Percentiles rank a stretch among this genome's conserved stretches.
These are phyloP conservation scores for Drosophila takahashii DNA, from an alignment of 1,140 invertebrate species.

Conservation along the genomic window DNA sequence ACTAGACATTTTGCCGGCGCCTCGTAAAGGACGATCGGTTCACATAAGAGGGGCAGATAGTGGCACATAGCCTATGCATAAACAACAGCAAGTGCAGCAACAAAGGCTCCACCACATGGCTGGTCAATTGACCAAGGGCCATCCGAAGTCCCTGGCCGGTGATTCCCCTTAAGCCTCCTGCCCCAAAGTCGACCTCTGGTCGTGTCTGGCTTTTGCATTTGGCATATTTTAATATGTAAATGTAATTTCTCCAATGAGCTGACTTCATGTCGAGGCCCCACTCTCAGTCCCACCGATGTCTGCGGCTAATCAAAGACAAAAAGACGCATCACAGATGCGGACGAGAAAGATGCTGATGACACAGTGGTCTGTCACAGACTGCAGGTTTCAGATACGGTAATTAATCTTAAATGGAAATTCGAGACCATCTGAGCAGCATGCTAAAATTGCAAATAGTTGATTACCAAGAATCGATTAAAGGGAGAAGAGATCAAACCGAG, in stretches of 20 bases:
- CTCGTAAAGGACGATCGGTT: slow-evolving; percentile 41
- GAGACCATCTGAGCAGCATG: not conserved
- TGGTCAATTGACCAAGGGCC: slow-evolving; percentile 68
- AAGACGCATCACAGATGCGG: slow-evolving; percentile 44
- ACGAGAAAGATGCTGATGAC: slow-evolving; percentile 17
- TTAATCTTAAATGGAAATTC: not conserved
- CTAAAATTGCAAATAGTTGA: not conserved
- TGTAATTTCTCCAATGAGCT: slow-evolving; percentile 81
- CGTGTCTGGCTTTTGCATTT: slow-evolving; percentile 58
- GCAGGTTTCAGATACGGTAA: not conserved
- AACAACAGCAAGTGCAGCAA: slow-evolving; percentile 53
- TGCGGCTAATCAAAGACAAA: slow-evolving; percentile 79
- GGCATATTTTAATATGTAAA: slow-evolving; percentile 83
- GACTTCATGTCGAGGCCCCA: slow-evolving; percentile 39
- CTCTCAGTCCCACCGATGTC: slow-evolving; percentile 37
- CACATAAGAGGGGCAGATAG: slow-evolving; percentile 8
- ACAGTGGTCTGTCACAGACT: slow-evolving; percentile 17
- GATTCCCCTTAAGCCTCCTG: slow-evolving; percentile 4
- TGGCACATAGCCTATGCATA: slow-evolving; percentile 60
- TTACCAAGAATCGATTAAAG: not conserved
- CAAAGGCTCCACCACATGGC: slow-evolving; percentile 63
- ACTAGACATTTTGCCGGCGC: slow-evolving; percentile 61
- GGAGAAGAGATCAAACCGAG: no score
- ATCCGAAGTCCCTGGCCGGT: slow-evolving; percentile 16
- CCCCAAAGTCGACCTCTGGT: slow-evolving; percentile 5